Evolutionary conservation across 2,797 vertebrate species (phyloP), one percentile per base, ranked within the genome.

Genomic region (Coccyzus lansbergi): DNA sequence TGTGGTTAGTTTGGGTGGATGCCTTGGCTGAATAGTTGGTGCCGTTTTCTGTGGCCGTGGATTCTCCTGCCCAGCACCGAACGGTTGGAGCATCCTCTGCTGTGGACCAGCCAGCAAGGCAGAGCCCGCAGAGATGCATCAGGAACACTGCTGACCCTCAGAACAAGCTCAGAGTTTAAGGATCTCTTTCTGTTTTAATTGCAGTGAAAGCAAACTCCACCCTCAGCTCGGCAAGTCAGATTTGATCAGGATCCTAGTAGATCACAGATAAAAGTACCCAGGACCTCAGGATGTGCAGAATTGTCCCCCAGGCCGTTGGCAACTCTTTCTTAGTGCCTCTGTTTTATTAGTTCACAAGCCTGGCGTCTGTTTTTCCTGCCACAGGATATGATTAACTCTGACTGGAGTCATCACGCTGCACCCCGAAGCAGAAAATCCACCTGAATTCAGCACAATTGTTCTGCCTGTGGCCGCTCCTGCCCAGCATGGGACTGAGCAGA

Each of bases 331-430:
- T 55, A 36, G 48, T 48, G 53, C 63, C 65, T 91, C 83, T 52
- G 10, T 36, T 86, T 10, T 29, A 51, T 86, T 42, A 75, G 26
- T 36, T 90, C 84, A 56, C 44, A 33, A 63, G 78, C 82, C 65
- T 0, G 4, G 74, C 67, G 62, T 5, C 51, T 74, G 78, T 24
- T 91, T 89, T 88, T 85, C 89, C 91, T 84, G 34, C 70, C 84
- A 91, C 92, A 91, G 92, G 94, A 93, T 95, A 17, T 94, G 94
- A 94, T 87, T 86, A 93, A 89, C 55, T 31, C 74, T n/a, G 56
- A 26, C 48, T 2, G 6, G 75, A 80, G 33, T 67, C 85, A 60
- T 15, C 1, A 0, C 0, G 2, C 80, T 49, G 46, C 83, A 69
- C 69, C 71, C 51, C 4, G 0, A 52, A 76, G 83, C 29, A 34